Evolutionary conservation across 2,888 invertebrate species (phyloP).

Genomic region (Abrostola triplasia): DNA sequence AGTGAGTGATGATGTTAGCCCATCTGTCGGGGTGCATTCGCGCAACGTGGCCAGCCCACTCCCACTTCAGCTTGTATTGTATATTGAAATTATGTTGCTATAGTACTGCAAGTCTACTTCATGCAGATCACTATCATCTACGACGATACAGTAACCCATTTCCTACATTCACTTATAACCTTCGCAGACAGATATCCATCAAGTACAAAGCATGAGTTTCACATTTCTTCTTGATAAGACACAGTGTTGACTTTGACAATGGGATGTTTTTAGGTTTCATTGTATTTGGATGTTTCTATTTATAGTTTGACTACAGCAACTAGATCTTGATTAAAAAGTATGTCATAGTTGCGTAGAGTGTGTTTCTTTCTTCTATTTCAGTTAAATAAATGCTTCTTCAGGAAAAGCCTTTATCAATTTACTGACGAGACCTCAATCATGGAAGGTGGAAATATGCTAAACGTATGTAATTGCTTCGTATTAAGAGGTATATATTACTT

Average conservation of each 20-base stretch:
- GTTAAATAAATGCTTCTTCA: too few species aligned
- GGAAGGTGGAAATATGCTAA: too few species aligned
- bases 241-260: conserved; percentile 1
- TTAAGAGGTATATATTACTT: too few species aligned
- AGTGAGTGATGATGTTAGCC: too few species aligned
- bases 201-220: background rate
- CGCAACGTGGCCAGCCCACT: too few species aligned
- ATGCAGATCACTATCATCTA: background rate
- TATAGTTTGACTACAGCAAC: background rate
- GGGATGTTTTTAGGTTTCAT: background rate
- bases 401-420: too few species aligned
- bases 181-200: conserved; percentile 8
- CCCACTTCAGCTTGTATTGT: too few species aligned
- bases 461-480: too few species aligned
- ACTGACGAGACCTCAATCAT: too few species aligned
- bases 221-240: background rate
- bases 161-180: conserved; percentile 6
- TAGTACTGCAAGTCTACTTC: conserved; percentile 8
- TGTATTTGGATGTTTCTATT: background rate
- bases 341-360: background rate
- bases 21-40: too few species aligned
- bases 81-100: too few species aligned
- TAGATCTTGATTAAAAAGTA: background rate
- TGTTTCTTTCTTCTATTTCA: too few species aligned
- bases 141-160: conserved; percentile 10